Conservation (phyloP, 2,797 vertebrate species). For the Lepilemur ruficaudatus region DNA sequence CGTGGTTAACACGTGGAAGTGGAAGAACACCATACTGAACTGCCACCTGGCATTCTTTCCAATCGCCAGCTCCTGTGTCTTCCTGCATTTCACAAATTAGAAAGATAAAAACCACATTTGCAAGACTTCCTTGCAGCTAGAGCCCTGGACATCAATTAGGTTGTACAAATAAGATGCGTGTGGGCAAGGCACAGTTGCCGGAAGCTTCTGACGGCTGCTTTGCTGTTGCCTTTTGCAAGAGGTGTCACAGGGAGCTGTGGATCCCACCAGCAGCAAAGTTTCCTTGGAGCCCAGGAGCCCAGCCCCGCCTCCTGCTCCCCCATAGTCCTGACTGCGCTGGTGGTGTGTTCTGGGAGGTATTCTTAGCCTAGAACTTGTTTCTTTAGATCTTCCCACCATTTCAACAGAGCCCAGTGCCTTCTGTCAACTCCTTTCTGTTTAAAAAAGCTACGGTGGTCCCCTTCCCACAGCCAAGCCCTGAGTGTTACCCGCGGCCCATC, state of each 20-base stretch:
- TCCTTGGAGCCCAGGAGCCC: not conserved
- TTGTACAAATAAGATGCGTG: not conserved
- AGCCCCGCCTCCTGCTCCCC: too few relatives aligned
- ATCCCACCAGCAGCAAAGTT: not conserved
- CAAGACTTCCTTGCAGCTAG: not conserved
- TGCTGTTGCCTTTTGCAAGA: not conserved
- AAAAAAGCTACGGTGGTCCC: too few relatives aligned
- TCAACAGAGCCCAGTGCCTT: not conserved
- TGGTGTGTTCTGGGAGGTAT: not conserved
- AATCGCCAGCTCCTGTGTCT: not conserved
- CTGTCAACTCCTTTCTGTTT: not conserved
- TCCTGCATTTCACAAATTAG: not conserved
- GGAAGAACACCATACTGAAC: not conserved
- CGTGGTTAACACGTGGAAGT: fast-evolving
- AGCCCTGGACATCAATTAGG: not conserved
- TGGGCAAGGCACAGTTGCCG: not conserved
- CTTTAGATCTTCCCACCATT: not conserved
- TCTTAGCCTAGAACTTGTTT: not conserved
- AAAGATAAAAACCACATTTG: not conserved
- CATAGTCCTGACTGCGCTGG: not conserved
- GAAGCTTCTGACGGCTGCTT: too few relatives aligned
- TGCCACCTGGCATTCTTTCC: not conserved
- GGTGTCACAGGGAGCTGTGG: not conserved
- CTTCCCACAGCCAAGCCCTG: not conserved
- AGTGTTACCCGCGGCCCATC: not conserved